Conservation (phyloP, 2,888 invertebrate genomes). For the Parnassius glacialis region DNA sequence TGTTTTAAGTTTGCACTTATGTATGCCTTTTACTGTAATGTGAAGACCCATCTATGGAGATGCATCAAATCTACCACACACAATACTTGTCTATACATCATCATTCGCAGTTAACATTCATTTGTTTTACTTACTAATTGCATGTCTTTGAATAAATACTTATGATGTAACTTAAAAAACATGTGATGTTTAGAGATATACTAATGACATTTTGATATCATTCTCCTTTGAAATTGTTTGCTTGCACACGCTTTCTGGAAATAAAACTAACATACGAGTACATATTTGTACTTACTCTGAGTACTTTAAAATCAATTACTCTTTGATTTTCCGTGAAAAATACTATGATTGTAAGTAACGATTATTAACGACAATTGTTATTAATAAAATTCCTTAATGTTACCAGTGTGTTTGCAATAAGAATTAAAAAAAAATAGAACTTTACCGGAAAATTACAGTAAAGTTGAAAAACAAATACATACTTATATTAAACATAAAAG, state of each 20-base stretch:
- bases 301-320: no score
- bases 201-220: conserved; percentile 1
- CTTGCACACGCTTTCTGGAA: conserved; percentile 6
- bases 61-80: conserved; percentile 31
- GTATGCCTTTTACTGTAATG: conserved; percentile 35
- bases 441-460: no score
- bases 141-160: no score
- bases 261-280: not conserved
- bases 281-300: no score
- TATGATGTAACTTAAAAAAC: no score
- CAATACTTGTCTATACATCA: conserved; percentile 13
- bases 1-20: conserved; percentile 27
- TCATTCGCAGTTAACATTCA: conserved; percentile 3
- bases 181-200: not conserved
- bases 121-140: conserved; percentile 15
- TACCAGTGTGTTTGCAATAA: no score
- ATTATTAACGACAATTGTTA: not conserved
- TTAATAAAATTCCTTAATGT: no score
- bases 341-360: conserved; percentile 6
- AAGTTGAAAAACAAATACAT: no score
- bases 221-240: not conserved
- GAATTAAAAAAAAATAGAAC: no score
- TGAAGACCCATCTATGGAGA: conserved; percentile 67
- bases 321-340: not conserved
- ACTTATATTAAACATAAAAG: no score